Evolutionary conservation across 2,113 vertebrate genomes (phyloP), one percentile per base, ranked within the genome.

Genomic region (Bucco capensis): DNA sequence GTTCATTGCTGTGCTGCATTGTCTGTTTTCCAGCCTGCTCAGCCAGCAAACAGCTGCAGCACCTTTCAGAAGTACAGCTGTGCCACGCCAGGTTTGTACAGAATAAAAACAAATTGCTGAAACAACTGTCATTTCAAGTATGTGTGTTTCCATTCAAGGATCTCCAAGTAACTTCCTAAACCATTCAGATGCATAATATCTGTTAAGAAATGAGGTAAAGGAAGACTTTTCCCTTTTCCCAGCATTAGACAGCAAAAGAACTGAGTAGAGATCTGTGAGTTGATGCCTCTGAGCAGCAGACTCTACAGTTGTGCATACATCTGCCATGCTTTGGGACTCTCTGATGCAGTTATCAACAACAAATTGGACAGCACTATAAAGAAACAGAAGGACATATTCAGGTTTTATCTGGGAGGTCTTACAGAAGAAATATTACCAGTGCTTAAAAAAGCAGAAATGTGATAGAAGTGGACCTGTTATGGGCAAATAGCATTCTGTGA

Each of bases 361-460:
- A 97, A 89, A 97, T 94, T 23, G 97, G 97, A 87, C 96, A 97
- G 66, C 72, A 80, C 93, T 96, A 47, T 58, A 90, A 96, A 62
- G 16, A 91, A 71, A 35, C 58, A 24, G 22, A 61, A 79, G 37
- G 28, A 70, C 62, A 6, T 83, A 65, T n/a, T 82, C 50, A 30
- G 10, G 86, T 67, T 83, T 67, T 17, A 56, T 12, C 54, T 40
- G 50, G 35, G 58, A 90, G n/a, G 18, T 44, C 57, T 64, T 86
- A 24, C 12, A 88, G 47, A 46, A 73, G 33, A 72, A 92, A 82
- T n/a, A 90, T 78, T 94, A 95, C 86, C 87, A 96, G 88, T 25
- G 83, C 79, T 86, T 69, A 30, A 53, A 89, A 75, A 70, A 60
- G 17, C 16, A 83, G 44, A 74, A 81, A 71, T 62, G 15, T 79